Conservation (phyloP, 2,888 invertebrate species). For the Protonemura montana region DNA sequence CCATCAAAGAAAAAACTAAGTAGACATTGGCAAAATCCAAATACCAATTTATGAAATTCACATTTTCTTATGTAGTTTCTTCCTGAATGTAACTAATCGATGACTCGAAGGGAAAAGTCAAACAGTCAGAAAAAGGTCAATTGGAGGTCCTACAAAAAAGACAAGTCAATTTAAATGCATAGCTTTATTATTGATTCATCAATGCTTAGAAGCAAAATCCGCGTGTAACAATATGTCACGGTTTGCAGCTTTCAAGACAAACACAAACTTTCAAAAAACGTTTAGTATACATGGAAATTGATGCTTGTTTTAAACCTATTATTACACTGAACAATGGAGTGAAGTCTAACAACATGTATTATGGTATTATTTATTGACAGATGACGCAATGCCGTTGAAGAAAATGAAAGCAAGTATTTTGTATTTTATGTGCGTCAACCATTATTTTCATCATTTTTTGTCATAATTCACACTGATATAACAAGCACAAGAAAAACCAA, state of each 20-base stretch:
- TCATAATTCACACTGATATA: conserved; percentile 46
- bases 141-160: conserved; percentile 35
- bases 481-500: conserved; percentile 44
- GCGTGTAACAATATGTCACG: conserved; percentile 47
- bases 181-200: conserved; percentile 76
- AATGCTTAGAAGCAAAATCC: conserved; percentile 66
- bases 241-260: conserved; percentile 48
- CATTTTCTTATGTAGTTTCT: too few species aligned
- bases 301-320: conserved; percentile 47
- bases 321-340: conserved; percentile 49
- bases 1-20: too few species aligned
- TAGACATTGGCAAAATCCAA: too few species aligned
- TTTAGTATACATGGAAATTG: conserved; percentile 48
- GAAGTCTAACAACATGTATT: conserved; percentile 49
- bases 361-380: conserved; percentile 37
- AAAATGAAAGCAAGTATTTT: conserved; percentile 43
- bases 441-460: conserved; percentile 39
- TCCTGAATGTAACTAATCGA: too few species aligned
- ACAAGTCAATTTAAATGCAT: conserved; percentile 70
- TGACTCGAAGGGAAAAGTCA: too few species aligned
- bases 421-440: conserved; percentile 48
- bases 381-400: conserved; percentile 46
- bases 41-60: too few species aligned
- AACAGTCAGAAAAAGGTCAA: too few species aligned
- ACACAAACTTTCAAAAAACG: conserved; percentile 50